phyloP scores from a whole-genome alignment of 2,113 vertebrate genomes.

The Phalacrocorax carbo region DNA sequence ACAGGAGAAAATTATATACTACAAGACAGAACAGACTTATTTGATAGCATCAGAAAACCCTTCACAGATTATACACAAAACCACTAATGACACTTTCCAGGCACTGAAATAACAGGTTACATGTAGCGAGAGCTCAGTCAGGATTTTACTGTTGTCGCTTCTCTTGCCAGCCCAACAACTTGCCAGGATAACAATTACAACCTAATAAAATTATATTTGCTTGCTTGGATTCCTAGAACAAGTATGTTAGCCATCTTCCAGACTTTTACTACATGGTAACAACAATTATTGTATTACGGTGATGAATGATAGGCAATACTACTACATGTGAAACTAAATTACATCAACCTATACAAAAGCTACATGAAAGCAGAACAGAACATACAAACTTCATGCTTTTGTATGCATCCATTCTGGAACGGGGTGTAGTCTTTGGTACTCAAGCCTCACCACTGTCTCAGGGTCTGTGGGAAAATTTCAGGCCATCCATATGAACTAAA shows the following conservation, averaged over 20 bases:
- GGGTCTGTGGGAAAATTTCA: not conserved
- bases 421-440: not conserved
- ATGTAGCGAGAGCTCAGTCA: not conserved
- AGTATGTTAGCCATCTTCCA: not conserved
- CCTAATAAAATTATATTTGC: not conserved
- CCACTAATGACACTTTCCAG: not conserved
- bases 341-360: not conserved
- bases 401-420: not conserved
- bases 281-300: not conserved
- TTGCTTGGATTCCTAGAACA: not conserved
- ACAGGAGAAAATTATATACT: not conserved
- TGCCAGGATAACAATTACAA: not conserved
- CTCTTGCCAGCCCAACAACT: not conserved
- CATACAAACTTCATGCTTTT: not conserved
- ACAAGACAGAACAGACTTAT: not conserved
- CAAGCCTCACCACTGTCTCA: not conserved
- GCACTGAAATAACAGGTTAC: not conserved
- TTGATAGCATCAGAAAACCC: not conserved
- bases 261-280: not conserved
- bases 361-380: not conserved
- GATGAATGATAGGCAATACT: not conserved
- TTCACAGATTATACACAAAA: not conserved
- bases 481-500: not conserved
- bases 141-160: not conserved
- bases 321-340: not conserved